Conservation (phyloP, 2,113 vertebrate genomes). For the Hyla sarda region DNA sequence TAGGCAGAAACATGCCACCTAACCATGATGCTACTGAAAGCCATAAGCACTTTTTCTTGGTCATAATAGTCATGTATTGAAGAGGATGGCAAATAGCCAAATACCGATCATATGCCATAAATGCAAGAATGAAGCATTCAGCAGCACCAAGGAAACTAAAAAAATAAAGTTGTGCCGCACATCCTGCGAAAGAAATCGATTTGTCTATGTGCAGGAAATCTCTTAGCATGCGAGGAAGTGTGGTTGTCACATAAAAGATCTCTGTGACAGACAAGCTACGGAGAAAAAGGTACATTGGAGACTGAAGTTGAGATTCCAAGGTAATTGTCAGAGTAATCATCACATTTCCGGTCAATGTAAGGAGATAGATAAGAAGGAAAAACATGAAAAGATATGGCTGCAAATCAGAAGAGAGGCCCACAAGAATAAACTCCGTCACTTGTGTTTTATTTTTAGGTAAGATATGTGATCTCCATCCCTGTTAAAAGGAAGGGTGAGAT, state of each 20-base stretch:
- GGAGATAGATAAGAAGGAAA: constrained; percentile 46
- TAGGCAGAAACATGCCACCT: constrained; percentile 59
- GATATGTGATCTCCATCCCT: not conserved
- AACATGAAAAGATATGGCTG: constrained; percentile 58
- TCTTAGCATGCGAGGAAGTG: too few species aligned
- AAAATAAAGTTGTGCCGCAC: too few species aligned
- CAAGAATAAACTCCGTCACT: constrained; percentile 65
- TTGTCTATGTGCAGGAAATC: too few species aligned
- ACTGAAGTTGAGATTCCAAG: constrained; percentile 62
- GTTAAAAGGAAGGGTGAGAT: not conserved
- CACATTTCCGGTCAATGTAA: constrained; percentile 65
- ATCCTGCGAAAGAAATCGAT: too few species aligned
- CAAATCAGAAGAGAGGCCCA: constrained; percentile 63
- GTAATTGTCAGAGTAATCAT: constrained; percentile 65
- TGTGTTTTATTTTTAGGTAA: not conserved
- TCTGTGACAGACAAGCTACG: constrained; percentile 67
- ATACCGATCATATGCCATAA: too few species aligned
- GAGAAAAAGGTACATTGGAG: constrained; percentile 68
- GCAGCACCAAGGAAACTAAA: too few species aligned
- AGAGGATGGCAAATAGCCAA: too few species aligned
- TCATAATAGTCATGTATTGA: too few species aligned
- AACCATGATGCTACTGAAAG: constrained; percentile 62
- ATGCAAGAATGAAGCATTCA: too few species aligned
- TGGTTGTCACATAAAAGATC: constrained; percentile 62
- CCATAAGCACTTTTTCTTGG: constrained; percentile 49